Percentiles rank a stretch among this genome's conserved stretches.
These are phyloP conservation scores for Varroa destructor DNA, from an alignment of 1,140 invertebrate genomes.

Conservation along the genomic window DNA sequence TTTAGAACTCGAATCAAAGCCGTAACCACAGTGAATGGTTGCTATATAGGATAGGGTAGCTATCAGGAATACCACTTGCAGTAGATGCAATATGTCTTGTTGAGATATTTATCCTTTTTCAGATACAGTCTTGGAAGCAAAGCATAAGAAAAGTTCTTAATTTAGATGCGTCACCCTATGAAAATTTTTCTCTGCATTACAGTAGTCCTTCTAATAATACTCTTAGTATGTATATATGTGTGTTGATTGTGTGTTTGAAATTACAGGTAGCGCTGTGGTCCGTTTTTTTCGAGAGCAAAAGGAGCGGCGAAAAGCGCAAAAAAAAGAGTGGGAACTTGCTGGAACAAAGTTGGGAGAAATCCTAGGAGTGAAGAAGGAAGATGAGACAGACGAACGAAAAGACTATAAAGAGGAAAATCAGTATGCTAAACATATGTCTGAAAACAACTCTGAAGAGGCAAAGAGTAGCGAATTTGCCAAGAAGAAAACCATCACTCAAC, in stretches of 20 bases:
- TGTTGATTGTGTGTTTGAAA: neutral
- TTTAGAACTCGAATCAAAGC: no score
- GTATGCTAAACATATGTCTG: slow-evolving; percentile 86
- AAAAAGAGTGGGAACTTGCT: slow-evolving; percentile 97
- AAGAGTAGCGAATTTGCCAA: slow-evolving; percentile 65
- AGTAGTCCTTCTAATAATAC: no score
- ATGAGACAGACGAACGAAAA: slow-evolving; percentile 55
- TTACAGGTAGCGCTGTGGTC: slow-evolving; percentile 56
- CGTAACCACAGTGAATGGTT: no score
- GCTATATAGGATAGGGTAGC: no score
- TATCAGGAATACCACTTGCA: no score
- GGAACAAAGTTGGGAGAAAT: slow-evolving; percentile 94
- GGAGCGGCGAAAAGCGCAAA: slow-evolving; percentile 84
- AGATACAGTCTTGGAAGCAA: no score
- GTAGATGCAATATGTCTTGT: no score
- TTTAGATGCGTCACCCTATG: no score
- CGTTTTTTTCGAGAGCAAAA: slow-evolving; percentile 84
- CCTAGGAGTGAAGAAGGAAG: slow-evolving; percentile 76
- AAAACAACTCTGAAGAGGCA: slow-evolving; percentile 51
- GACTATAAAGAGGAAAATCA: slow-evolving; percentile 79
- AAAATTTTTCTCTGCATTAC: no score
- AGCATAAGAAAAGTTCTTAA: no score
- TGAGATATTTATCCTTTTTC: no score
- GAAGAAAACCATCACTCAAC: slow-evolving; percentile 69
- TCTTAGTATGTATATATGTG: no score